These are phyloP conservation scores for Helleia helle DNA, from an alignment of 2,888 invertebrate species.

Conservation along the genomic window DNA sequence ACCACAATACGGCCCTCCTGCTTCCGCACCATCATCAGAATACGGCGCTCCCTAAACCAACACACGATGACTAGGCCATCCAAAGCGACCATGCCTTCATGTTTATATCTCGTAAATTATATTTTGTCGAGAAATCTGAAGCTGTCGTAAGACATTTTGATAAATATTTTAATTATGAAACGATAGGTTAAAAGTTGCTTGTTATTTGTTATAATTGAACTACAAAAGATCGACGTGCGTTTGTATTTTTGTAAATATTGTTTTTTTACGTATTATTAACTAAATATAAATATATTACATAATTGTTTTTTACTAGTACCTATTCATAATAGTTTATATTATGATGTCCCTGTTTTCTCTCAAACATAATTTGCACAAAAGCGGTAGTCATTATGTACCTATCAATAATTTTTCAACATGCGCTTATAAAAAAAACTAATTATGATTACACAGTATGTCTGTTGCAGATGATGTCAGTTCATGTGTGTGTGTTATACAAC, in stretches of 20 bases:
- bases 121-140: not conserved
- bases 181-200: not conserved
- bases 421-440: too few relatives aligned
- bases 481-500: slow-evolving; percentile 14
- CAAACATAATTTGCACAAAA: too few relatives aligned
- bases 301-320: too few relatives aligned
- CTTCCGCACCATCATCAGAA: slow-evolving; percentile 68
- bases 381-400: too few relatives aligned
- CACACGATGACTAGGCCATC: not conserved
- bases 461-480: not conserved
- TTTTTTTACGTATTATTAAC: slow-evolving; percentile 52
- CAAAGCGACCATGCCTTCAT: not conserved
- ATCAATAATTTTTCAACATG: too few relatives aligned
- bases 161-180: not conserved
- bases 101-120: not conserved
- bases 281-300: slow-evolving; percentile 41
- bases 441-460: not conserved
- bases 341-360: too few relatives aligned
- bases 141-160: not conserved
- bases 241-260: slow-evolving; percentile 69
- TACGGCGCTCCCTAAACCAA: slow-evolving; percentile 72
- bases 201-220: slow-evolving; percentile 1
- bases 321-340: too few relatives aligned
- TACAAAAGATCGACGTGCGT: not conserved
- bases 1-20: slow-evolving; percentile 62